Conservation (phyloP, 2,797 vertebrate species). For the Pipistrellus pygmaeus region DNA sequence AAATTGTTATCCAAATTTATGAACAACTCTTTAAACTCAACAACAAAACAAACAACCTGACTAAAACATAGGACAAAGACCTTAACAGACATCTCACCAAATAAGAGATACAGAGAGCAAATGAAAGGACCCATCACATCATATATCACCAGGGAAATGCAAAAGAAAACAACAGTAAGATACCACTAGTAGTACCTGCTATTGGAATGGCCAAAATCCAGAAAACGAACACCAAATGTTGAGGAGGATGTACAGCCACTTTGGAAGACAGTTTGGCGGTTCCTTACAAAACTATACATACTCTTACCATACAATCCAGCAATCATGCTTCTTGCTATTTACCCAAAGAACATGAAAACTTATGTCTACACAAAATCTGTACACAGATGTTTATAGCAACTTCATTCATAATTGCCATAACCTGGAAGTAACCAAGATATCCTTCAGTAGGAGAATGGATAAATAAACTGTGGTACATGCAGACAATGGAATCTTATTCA, state of each 20-base stretch:
- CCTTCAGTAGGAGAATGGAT: not conserved
- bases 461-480: not conserved
- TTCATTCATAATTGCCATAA: not conserved
- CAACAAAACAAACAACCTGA: not conserved
- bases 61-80: not conserved
- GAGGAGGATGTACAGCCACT: not conserved
- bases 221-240: not conserved
- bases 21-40: constrained; percentile 30
- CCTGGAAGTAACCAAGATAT: not conserved
- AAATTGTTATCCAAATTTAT: constrained; percentile 33
- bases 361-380: not conserved
- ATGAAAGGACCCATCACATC: not conserved
- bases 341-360: not conserved
- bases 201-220: not conserved
- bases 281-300: not conserved
- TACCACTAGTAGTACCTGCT: not conserved
- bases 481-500: not conserved
- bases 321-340: not conserved
- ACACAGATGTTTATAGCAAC: not conserved
- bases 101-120: not conserved
- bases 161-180: constrained; percentile 19
- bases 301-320: not conserved
- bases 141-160: not conserved
- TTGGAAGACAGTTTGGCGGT: not conserved
- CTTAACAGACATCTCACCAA: not conserved